Conservation (phyloP, 2,888 invertebrate species). For the Meandrusa payeni region DNA sequence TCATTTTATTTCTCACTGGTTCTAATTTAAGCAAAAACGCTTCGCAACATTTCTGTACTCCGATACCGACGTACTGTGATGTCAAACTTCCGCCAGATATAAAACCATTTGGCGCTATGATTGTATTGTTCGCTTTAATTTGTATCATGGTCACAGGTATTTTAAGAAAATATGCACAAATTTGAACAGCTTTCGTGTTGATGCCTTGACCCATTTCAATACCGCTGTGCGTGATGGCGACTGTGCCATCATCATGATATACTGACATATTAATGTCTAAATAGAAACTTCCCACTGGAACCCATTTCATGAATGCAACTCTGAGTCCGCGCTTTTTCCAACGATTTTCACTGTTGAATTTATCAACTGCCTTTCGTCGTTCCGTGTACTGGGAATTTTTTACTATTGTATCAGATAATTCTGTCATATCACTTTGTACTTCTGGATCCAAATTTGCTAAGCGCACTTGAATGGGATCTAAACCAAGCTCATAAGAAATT, state of each 20-base stretch:
- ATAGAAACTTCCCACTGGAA: conserved; percentile 64
- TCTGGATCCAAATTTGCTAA: conserved; percentile 49
- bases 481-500: conserved; percentile 75
- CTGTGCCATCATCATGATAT: conserved; percentile 86
- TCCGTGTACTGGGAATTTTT: conserved; percentile 62
- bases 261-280: conserved; percentile 83
- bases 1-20: conserved; percentile 68
- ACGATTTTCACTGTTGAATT: conserved; percentile 83
- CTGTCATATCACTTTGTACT: conserved; percentile 61
- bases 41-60: conserved; percentile 41
- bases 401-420: conserved; percentile 67
- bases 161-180: conserved; percentile 83
- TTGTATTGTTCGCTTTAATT: conserved; percentile 82
- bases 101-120: conserved; percentile 82
- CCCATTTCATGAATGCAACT: conserved; percentile 85
- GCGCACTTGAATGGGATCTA: conserved; percentile 80
- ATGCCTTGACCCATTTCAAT: conserved; percentile 91
- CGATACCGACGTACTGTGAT: conserved; percentile 45
- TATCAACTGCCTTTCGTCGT: conserved; percentile 62
- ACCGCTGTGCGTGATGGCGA: conserved; percentile 86
- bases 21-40: conserved; percentile 41
- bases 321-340: conserved; percentile 90
- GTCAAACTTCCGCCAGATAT: conserved; percentile 84
- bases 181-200: conserved; percentile 85
- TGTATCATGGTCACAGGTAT: conserved; percentile 83